phyloP scores from a whole-genome alignment of 2,113 vertebrate genomes.

The Gulo gulo region DNA sequence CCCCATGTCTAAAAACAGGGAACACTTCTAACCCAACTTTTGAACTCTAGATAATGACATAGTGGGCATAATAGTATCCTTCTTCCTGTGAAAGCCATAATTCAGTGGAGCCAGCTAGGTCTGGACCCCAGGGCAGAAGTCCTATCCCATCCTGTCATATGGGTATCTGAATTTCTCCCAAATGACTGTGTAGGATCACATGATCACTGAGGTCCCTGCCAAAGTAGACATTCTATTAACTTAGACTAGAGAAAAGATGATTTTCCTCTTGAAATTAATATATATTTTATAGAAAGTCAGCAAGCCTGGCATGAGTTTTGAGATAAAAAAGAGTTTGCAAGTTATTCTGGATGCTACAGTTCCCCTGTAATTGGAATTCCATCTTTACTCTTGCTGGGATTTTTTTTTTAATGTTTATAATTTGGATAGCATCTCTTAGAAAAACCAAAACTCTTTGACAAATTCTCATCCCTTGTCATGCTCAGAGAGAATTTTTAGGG shows the following conservation, averaged over 20 bases:
- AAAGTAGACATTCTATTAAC: background rate
- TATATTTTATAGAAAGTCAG: background rate
- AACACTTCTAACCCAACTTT: background rate
- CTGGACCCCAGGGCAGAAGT: background rate
- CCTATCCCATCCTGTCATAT: background rate
- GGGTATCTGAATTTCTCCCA: background rate
- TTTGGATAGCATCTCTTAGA: background rate
- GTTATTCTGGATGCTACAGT: background rate
- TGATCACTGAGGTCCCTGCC: background rate
- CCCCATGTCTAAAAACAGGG: background rate
- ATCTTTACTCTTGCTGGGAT: background rate
- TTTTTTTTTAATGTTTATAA: background rate
- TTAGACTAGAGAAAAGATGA: background rate
- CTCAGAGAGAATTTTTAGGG: background rate
- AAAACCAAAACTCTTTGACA: background rate
- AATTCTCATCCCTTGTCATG: background rate
- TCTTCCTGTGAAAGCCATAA: background rate
- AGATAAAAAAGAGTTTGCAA: background rate
- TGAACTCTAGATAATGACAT: background rate
- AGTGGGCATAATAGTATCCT: background rate
- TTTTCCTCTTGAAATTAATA: background rate
- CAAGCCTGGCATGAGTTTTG: background rate
- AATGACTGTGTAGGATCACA: background rate
- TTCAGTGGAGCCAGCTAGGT: background rate
- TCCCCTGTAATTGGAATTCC: background rate